Evolutionary conservation across 1,140 invertebrate genomes (phyloP), one percentile per base, ranked within the genome.

Genomic region (Lanistes nyassanus): DNA sequence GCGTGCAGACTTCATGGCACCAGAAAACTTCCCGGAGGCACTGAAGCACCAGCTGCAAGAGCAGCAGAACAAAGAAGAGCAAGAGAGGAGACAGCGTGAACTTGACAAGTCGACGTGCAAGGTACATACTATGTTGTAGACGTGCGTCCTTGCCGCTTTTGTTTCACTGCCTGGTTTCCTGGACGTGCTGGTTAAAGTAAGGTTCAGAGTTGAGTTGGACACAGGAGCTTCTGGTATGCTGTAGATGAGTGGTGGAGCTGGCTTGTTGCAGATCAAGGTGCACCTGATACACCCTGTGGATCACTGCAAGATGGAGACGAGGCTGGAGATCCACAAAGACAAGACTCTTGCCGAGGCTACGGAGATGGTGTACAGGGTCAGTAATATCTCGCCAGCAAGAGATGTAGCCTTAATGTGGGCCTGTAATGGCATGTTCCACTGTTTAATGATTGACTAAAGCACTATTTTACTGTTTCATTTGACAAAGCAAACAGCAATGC

Each of bases 11-110:
- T 92, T 93, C 29, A 93, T 94, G 85, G 90, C 91, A 76, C 88
- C 91, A 21, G 92, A 92, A 51, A 91, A 94, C 62, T 95, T 96
- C 88, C 94, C 95, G 13, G 88, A 91, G 37, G 94, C 95, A 87
- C 92, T 96, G 74, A 92, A 92, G 85, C 90, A 91, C 37, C 86
- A 95, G 39, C 88, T 95, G 72, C 89, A 92, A 62, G 91, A 83
- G 65, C 91, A 95, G 84, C 90, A 92, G 78, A 91, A 93, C 62
- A 91, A 92, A 72, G 94, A 94, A 80, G 93, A 95, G 84, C 90
- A 89, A 47, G 92, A 94, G 60, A 87, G 91, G 58, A 89, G 91
- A 75, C 85, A 91, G 83, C 84, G 91, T 80, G 91, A 93, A 85
- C 88, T 91, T 72, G 91, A 93, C 70, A 91, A 91, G 58, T 92